These are phyloP conservation scores for Seriola aureovittata DNA, from an alignment of 2,113 vertebrate genomes.

Conservation along the genomic window DNA sequence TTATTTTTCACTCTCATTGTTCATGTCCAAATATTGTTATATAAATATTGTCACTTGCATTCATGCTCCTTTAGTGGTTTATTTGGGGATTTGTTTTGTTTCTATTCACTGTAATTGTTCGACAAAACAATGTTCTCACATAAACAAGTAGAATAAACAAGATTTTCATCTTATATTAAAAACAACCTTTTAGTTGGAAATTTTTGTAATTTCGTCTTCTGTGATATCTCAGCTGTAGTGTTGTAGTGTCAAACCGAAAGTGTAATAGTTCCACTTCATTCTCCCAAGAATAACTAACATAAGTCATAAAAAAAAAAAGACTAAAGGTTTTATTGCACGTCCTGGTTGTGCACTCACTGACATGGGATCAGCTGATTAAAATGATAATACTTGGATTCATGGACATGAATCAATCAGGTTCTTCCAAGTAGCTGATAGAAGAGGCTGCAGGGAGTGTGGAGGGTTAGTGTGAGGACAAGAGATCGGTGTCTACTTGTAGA, in stretches of 20 bases:
- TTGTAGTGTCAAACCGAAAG: background rate
- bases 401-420: background rate
- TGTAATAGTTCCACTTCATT: background rate
- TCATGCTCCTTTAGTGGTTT: no score
- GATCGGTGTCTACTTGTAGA: conserved; percentile 47
- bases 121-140: no score
- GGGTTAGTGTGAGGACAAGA: conserved; percentile 27
- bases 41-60: no score
- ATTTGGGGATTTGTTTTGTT: no score
- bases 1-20: no score
- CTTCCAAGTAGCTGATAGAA: background rate
- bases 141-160: no score
- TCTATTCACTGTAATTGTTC: no score
- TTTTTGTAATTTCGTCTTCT: background rate
- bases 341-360: background rate
- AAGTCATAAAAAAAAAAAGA: no score
- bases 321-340: background rate
- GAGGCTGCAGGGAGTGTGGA: background rate
- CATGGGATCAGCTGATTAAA: no score
- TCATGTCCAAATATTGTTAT: no score
- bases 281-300: background rate
- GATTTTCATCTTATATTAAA: background rate
- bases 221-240: background rate
- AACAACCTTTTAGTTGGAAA: background rate
- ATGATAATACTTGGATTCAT: background rate